Evolutionary conservation across 2,888 invertebrate genomes (phyloP).

Genomic region (Phengaris alcon): DNA sequence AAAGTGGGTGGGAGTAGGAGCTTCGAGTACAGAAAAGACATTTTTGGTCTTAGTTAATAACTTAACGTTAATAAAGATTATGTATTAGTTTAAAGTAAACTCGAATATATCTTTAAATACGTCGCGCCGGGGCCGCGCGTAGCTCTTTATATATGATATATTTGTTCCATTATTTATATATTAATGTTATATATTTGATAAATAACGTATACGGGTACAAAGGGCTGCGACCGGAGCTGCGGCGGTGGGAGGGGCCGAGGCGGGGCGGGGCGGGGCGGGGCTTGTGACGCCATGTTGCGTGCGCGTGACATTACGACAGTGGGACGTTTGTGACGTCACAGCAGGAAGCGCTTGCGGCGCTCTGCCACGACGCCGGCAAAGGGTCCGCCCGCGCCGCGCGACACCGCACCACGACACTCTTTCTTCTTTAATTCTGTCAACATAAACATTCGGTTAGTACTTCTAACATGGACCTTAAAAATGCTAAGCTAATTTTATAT

Average conservation of each 20-base stretch:
- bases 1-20: slow-evolving; percentile 67
- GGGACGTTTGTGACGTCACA: slow-evolving; percentile 19
- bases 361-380: slow-evolving; percentile 86
- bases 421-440: slow-evolving; percentile 64
- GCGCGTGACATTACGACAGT: neutral
- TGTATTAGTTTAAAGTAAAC: slow-evolving; percentile 34
- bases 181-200: slow-evolving; percentile 33
- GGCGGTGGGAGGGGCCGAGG: slow-evolving; percentile 10
- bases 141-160: slow-evolving; percentile 28
- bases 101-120: slow-evolving; percentile 26
- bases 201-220: slow-evolving; percentile 33
- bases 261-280: neutral
- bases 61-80: slow-evolving; percentile 39
- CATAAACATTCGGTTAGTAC: slow-evolving; percentile 26
- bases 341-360: slow-evolving; percentile 81
- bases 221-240: slow-evolving; percentile 29
- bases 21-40: slow-evolving; percentile 48
- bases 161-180: slow-evolving; percentile 27
- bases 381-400: slow-evolving; percentile 64
- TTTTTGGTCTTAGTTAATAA: slow-evolving; percentile 52
- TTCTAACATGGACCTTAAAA: neutral
- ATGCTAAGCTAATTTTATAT: no score
- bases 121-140: slow-evolving; percentile 11
- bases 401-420: slow-evolving; percentile 54
- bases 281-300: neutral